Evolutionary conservation across 2,113 vertebrate species (phyloP).

Genomic region (Marcusenius ussheri): DNA sequence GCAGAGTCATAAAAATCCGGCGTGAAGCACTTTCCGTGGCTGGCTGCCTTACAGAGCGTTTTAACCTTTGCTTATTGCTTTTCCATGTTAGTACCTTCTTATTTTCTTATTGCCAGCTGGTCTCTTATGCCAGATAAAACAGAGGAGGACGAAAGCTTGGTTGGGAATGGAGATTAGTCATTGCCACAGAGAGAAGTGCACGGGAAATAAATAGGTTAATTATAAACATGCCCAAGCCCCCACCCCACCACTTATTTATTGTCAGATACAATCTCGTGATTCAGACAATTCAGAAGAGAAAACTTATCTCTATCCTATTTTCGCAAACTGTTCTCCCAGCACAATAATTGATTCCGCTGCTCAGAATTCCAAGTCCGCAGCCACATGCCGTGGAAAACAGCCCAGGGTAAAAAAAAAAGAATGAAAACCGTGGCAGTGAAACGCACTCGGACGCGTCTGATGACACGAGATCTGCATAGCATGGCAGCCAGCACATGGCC

Average conservation of each 20-base stretch:
- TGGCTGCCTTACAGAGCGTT: slow-evolving; percentile 34
- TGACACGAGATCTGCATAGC: slow-evolving; percentile 16
- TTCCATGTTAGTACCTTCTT: slow-evolving; percentile 39
- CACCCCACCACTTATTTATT: neutral
- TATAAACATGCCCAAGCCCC: slow-evolving; percentile 12
- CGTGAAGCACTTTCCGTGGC: slow-evolving; percentile 35
- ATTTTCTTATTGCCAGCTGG: slow-evolving; percentile 3
- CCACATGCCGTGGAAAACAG: neutral
- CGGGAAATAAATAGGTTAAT: neutral
- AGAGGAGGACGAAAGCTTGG: slow-evolving; percentile 2
- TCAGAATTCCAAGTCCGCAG: neutral
- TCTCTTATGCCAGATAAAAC: slow-evolving; percentile 43
- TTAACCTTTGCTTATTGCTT: slow-evolving; percentile 43
- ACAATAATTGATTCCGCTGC: slow-evolving; percentile 20
- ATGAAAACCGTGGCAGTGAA: neutral
- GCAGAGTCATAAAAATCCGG: slow-evolving; percentile 28
- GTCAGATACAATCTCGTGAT: slow-evolving; percentile 1
- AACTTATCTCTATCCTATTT: neutral
- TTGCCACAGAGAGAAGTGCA: neutral
- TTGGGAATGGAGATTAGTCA: neutral
- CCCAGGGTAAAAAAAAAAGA: neutral
- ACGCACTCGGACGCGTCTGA: neutral
- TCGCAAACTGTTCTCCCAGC: neutral
- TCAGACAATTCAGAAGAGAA: slow-evolving; percentile 12
- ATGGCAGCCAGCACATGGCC: neutral